Percentiles rank a stretch among this genome's conserved stretches.
Conservation (phyloP, 2,888 invertebrate species). For the Plebejus argus region DNA sequence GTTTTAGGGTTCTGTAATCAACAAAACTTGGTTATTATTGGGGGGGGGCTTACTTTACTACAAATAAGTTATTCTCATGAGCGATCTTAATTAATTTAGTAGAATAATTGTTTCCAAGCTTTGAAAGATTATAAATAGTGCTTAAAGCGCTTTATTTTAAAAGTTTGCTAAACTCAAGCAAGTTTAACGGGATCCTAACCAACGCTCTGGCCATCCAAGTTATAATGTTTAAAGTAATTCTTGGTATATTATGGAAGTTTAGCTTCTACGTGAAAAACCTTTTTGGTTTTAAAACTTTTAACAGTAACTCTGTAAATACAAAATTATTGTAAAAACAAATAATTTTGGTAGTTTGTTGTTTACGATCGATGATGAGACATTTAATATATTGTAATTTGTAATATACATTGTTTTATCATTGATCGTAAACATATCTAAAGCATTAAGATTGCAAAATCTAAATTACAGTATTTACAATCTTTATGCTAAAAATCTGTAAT, state of each 20-base stretch:
- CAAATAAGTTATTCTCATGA: slow-evolving; percentile 1
- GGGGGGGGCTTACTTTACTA: too few relatives aligned
- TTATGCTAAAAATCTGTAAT: too few relatives aligned
- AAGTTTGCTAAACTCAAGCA: slow-evolving; percentile 23
- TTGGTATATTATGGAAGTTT: slow-evolving; percentile 2
- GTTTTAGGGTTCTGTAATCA: too few relatives aligned
- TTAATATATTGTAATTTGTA: too few relatives aligned
- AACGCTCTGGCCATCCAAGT: slow-evolving; percentile 15
- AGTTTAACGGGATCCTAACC: slow-evolving; percentile 19
- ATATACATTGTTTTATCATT: too few relatives aligned
- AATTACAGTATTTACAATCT: too few relatives aligned
- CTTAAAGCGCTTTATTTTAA: slow-evolving; percentile 18
- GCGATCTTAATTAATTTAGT: not conserved
- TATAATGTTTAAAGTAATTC: slow-evolving; percentile 22
- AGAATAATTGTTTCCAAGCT: not conserved
- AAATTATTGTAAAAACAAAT: too few relatives aligned
- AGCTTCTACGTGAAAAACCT: not conserved
- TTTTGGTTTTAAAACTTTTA: slow-evolving; percentile 7
- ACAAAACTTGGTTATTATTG: too few relatives aligned
- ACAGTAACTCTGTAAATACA: not conserved
- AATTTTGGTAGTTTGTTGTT: too few relatives aligned
- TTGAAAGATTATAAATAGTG: slow-evolving; percentile 17
- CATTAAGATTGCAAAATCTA: too few relatives aligned
- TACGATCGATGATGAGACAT: too few relatives aligned
- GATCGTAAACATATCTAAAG: too few relatives aligned